Base-by-base conservation (phyloP, 2,888 invertebrate species). In the Leptopilina syphax region DNA sequence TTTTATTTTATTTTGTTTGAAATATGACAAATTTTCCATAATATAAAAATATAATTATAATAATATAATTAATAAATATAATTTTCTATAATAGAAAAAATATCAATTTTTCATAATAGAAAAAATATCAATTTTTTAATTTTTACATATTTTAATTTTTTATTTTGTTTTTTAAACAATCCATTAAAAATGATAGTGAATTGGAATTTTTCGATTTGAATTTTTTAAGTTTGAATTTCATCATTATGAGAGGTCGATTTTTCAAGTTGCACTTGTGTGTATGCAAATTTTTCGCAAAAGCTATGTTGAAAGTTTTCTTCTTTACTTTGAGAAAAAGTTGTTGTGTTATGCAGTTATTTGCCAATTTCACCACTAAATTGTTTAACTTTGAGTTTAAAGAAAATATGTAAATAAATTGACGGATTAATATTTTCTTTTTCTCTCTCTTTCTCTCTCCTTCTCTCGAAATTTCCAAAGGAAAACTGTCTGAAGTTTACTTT, bases 301-400 rank as follows among this genome's bases (percentile, higher is more conserved):
- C 13, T 47, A 7, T 73, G 57, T 9, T 6, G n/a, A 73, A 57
- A 57, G 34, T 73, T 73, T 47, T 57, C 70, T 54, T 73, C 34
- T 44, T 44, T 44, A 73, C 57, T 73, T 8, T 57, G 9, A 54
- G 57, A 73, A 73, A 57, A 73, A 73, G 34, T 70, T 54, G 54
- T n/a, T 10, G 57, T 57, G 57, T 34, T 57, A n/a, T 73, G 34
- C 27, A 57, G 27, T 57, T 57, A 73, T 34, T n/a, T 57, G 34
- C n/a, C 27, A 73, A 57, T 57, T 57, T 1, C 8, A 4, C 18
- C n/a, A 57, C 41, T 34, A 73, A 57, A 73, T 73, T n/a, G 73
- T 10, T 57, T 18, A 9, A 57, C 63, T 63, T 63, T 9, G 24
- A 63, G 24, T 24, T 63, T 63, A 50, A 50, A 50, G 50, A 50